Base-by-base conservation (phyloP, 1,140 invertebrate genomes). In the Sminthurinus signatus region DNA sequence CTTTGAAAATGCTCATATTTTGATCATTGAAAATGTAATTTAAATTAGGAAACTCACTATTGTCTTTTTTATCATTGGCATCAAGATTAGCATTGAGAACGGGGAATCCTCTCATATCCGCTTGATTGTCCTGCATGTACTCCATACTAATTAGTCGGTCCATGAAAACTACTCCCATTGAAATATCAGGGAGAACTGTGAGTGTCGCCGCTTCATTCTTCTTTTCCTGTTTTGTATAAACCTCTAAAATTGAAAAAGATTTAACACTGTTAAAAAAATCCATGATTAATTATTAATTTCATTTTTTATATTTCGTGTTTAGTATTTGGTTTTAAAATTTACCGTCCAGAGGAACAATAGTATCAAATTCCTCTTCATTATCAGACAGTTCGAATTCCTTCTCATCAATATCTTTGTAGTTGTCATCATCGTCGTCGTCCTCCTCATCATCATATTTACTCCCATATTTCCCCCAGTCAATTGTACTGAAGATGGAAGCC, bases 111-210 rank as follows among this genome's bases (percentile, higher is more conserved):
- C 67, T 51, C 67, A 69, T 62, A 54, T 65, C 67, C 10, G 67
- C 67, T 28, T 65, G 62, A 28, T 51, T 56, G 12, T 50, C 59
- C 60, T 69, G 67, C 32, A 62, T 60, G 19, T 56, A 57, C 15
- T 61, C 51, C 67, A 69, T 69, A 25, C 62, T 62, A 54, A 69
- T 69, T 17, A 69, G 56, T 27, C 67, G 59, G 15, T 69, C 67
- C n/a, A 69, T 32, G 25, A 44, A 54, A 51, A 64, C 54, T 14
- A 63, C 50, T 3, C 39, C 54, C 1, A 62, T 52, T n/a, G 48
- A 52, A 14, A 69, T 65, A 32, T 69, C 63, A 1, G 67, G 67
- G 46, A 60, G 48, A 15, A 56, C 51, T 10, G 60, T 42, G 12
- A 55, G 64, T n/a, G 39, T 42, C 15, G 32, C 55, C 27, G 28